Evolutionary conservation across 2,113 vertebrate species (phyloP).

Genomic region (Saccopteryx bilineata): DNA sequence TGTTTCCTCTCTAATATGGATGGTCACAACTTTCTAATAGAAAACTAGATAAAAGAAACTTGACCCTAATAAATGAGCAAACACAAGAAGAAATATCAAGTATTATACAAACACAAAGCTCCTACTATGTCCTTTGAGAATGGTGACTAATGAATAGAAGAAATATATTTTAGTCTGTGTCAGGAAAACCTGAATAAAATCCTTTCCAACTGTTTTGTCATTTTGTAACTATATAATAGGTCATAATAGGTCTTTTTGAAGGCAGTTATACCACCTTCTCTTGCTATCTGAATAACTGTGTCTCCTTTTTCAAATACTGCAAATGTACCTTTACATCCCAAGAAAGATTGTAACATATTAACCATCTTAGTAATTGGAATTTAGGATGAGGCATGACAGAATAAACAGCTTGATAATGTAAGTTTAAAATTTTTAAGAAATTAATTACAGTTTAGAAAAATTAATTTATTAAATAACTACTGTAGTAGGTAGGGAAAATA

Average conservation of each 20-base stretch:
- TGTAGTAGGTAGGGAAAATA: neutral
- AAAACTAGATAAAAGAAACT: neutral
- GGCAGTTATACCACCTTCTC: neutral
- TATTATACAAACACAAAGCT: neutral
- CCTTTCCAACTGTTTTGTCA: neutral
- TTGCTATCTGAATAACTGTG: neutral
- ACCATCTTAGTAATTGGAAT: slow-evolving; percentile 10
- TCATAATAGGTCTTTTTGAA: neutral
- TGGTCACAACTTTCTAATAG: neutral
- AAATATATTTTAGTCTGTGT: slow-evolving; percentile 36
- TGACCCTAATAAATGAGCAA: neutral
- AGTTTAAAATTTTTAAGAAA: slow-evolving; percentile 30
- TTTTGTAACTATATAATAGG: slow-evolving; percentile 8
- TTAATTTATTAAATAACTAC: neutral
- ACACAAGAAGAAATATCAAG: neutral
- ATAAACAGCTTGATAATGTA: neutral
- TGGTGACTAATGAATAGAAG: neutral
- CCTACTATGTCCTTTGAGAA: slow-evolving; percentile 1
- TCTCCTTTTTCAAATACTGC: slow-evolving; percentile 4
- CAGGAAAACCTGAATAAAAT: neutral
- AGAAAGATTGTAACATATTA: neutral
- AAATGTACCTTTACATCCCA: neutral
- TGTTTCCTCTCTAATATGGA: neutral
- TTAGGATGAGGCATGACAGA: slow-evolving; percentile 18
- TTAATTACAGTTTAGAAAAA: slow-evolving; percentile 1